Conservation (phyloP, 53 echinoderm and acorn worm genomes). For the Mesocentrotus franciscanus region DNA sequence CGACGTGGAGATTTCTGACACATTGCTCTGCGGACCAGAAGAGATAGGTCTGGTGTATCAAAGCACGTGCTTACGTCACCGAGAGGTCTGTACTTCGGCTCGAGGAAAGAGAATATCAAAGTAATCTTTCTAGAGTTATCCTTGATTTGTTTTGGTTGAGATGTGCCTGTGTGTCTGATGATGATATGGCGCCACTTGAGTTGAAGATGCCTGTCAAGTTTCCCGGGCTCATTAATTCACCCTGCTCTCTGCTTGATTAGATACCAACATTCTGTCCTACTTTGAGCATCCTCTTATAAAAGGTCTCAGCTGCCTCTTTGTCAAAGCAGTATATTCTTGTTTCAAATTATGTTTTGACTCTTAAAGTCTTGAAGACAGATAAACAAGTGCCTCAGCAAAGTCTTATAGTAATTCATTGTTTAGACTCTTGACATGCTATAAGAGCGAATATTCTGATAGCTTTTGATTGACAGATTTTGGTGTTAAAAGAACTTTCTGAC, state of each 20-base stretch:
- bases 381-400: too few relatives aligned
- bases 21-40: conserved; percentile 47
- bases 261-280: neutral
- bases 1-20: conserved; percentile 12
- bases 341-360: too few relatives aligned
- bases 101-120: neutral
- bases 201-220: conserved; percentile 19
- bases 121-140: neutral
- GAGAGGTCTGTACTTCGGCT: neutral
- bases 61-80: conserved; percentile 16
- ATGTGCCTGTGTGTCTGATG: neutral
- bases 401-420: too few relatives aligned
- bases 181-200: conserved; percentile 8
- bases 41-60: conserved; percentile 51
- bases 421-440: too few relatives aligned
- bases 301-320: neutral
- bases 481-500: neutral
- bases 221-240: neutral
- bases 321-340: neutral
- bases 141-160: neutral
- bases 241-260: neutral
- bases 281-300: neutral
- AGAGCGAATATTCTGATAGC: too few relatives aligned
- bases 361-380: too few relatives aligned
- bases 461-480: too few relatives aligned